Evolutionary conservation across 2,113 vertebrate genomes (phyloP).

Genomic region (Andinoacara biseriatus): DNA sequence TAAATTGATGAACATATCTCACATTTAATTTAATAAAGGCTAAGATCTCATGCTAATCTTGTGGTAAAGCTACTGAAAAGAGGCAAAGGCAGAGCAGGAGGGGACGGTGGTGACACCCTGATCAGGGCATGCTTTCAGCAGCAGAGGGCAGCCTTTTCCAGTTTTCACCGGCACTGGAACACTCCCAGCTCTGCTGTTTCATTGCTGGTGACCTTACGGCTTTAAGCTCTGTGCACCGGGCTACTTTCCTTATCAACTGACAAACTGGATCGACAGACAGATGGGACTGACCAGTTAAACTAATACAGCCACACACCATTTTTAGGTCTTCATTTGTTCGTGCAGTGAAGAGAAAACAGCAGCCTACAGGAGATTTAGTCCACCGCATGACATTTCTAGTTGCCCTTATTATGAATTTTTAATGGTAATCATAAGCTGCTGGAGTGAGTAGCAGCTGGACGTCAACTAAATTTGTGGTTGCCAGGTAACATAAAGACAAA

Average conservation of each 20-base stretch:
- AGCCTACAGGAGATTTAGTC: background rate
- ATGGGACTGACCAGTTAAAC: background rate
- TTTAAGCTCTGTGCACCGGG: background rate
- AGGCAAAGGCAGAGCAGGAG: background rate
- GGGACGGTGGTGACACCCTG: background rate
- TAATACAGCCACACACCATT: background rate
- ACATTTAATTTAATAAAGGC: background rate
- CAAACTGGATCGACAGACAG: background rate
- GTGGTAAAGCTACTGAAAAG: background rate
- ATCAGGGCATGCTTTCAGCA: constrained; percentile 40
- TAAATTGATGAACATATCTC: background rate
- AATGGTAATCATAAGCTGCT: constrained; percentile 6
- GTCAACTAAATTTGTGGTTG: background rate
- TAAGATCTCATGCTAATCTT: background rate
- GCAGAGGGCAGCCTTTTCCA: constrained; percentile 65
- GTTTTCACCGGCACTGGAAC: background rate
- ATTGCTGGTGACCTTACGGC: background rate
- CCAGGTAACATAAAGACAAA: constrained; percentile 9
- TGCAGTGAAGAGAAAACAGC: background rate
- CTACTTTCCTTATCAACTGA: background rate
- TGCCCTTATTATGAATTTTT: constrained; percentile 1
- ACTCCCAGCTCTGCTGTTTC: background rate
- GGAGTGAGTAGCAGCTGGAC: background rate
- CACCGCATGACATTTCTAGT: background rate
- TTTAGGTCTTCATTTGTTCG: background rate